A percentile compares a stretch with the other conserved stretches of the same genome.
These are phyloP conservation scores for Chloroceryle aenea DNA, from an alignment of 2,113 vertebrate species.

Conservation along the genomic window DNA sequence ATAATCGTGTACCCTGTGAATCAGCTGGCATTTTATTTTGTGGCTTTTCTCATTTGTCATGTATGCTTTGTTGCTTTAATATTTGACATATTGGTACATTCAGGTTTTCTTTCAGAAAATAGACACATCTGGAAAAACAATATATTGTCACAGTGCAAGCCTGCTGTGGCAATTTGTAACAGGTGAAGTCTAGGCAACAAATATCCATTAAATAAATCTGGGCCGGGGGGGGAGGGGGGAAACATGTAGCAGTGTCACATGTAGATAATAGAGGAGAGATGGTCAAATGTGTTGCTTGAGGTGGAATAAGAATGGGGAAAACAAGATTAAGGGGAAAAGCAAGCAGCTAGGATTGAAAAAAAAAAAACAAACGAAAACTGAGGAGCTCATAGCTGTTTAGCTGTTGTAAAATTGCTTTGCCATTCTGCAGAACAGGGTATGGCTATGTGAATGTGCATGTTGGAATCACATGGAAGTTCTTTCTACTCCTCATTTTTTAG, in stretches of 20 bases:
- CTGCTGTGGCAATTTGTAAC: not conserved
- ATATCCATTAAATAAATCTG: not conserved
- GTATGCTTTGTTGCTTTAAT: not conserved
- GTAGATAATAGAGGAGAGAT: not conserved
- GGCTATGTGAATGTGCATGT: not conserved
- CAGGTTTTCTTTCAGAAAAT: not conserved
- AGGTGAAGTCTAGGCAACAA: not conserved
- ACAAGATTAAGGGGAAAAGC: not conserved
- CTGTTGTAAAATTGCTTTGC: not conserved
- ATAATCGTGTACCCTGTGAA: not conserved
- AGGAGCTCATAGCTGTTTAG: not conserved
- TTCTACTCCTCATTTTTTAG: not conserved
- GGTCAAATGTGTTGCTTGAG: not conserved
- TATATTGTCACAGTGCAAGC: not conserved
- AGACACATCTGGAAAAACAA: not conserved
- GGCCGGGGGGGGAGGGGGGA: too few relatives aligned
- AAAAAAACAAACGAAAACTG: not conserved
- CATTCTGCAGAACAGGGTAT: not conserved
- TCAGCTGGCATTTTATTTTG: not conserved
- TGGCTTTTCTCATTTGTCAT: not conserved
- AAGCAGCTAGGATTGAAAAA: not conserved
- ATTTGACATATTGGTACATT: not conserved
- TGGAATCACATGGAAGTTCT: not conserved
- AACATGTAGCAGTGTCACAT: accelerated
- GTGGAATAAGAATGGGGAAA: not conserved